phyloP scores from a whole-genome alignment of 2,113 vertebrate species.

The Thermophis baileyi region DNA sequence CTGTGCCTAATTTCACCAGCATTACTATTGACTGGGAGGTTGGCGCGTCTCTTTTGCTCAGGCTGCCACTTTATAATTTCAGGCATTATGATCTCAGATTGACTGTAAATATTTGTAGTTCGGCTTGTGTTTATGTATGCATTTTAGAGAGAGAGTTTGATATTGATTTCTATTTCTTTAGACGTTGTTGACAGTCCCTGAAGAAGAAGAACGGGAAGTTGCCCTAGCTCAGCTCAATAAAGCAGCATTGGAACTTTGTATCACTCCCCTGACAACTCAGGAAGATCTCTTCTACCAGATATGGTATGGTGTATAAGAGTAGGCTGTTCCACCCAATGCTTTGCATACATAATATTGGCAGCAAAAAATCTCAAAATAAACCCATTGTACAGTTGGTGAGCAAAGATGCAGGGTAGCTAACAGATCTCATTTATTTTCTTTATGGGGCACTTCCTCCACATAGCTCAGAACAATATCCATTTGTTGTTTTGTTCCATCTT shows the following conservation, averaged over 20 bases:
- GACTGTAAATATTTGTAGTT: not conserved
- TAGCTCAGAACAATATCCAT: not conserved
- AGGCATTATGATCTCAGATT: not conserved
- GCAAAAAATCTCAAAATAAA: not conserved
- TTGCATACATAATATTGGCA: not conserved
- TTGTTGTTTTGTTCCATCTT: not conserved
- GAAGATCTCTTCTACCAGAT: slow-evolving; percentile 58
- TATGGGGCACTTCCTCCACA: not conserved
- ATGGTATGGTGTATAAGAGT: slow-evolving; percentile 64
- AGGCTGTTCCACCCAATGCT: not conserved
- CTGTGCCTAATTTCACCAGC: not conserved
- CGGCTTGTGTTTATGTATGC: not conserved
- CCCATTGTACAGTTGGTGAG: not conserved
- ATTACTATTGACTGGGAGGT: no score
- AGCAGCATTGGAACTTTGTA: slow-evolving; percentile 70
- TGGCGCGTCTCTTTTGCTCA: not conserved
- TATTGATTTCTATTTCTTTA: slow-evolving; percentile 52
- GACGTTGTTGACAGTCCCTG: slow-evolving; percentile 68
- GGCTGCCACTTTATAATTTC: not conserved
- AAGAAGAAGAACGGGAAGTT: slow-evolving; percentile 64
- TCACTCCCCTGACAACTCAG: slow-evolving; percentile 46
- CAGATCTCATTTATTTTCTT: not conserved
- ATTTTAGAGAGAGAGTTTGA: not conserved
- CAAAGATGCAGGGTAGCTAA: not conserved
- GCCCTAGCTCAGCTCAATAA: slow-evolving; percentile 72